Evolutionary conservation across 2,113 vertebrate genomes (phyloP), one percentile per base, ranked within the genome.

Genomic region (Ellobius talpinus): DNA sequence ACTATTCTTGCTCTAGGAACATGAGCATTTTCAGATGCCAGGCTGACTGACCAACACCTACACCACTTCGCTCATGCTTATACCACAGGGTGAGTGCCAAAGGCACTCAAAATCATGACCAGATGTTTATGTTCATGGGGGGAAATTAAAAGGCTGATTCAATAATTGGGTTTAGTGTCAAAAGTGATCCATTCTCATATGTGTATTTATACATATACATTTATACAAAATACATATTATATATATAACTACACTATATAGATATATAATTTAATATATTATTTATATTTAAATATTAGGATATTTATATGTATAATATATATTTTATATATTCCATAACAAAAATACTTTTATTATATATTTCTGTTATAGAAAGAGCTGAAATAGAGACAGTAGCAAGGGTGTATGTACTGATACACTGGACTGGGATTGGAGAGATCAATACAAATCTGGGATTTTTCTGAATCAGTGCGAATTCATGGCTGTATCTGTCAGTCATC

Each of bases 141-240:
- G 88, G 16, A 77, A 70, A 66, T 68, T 24, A 90, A 36, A 76
- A 91, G 94, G 3, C 33, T 91, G n/a, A 81, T 36, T 91, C 33
- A 50, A 66, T 73, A 93, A 85, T 50, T 94, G 39, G 21, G 26
- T 66, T 95, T 89, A 70, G 21, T 81, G 85, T 88, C 61, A 91
- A 68, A 92, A 91, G n/a, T 6, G 82, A 52, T 92, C 68, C 72
- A 93, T 93, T 88, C 29, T 39, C 50, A 45, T 70, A 33, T 52
- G 36, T 61, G 50, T 74, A 81, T 90, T 17, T 92, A 87, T 36
- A 65, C 93, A 73, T n/a, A 72, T 7, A 70, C 78, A 78, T 72
- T 76, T 50, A 84, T 23, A 90, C 78, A 19, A 24, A 74, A 74
- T 26, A 39, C 10, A 45, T 42, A n/a, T 73, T 17, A 79, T 52